Conservation (phyloP, 2,888 invertebrate species). For the Orchestes rusci region DNA sequence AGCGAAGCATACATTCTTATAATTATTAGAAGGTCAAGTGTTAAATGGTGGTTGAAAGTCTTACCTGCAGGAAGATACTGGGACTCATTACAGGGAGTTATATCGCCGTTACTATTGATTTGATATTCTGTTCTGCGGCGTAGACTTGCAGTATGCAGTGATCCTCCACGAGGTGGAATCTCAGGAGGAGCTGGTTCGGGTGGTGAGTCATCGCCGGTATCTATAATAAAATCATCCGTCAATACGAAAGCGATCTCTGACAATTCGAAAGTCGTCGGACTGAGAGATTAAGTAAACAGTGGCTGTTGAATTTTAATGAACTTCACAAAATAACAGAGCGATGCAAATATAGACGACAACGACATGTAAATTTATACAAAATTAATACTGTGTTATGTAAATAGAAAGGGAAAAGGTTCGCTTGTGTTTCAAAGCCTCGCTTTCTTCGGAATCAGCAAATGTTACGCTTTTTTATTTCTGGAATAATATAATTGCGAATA, state of each 20-base stretch:
- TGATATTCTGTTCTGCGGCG: conserved; percentile 52
- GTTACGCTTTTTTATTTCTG: no score
- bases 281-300: conserved; percentile 27
- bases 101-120: conserved; percentile 42
- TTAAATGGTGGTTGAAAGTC: not conserved
- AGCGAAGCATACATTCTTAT: no score
- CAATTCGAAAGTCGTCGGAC: conserved; percentile 24
- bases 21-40: no score
- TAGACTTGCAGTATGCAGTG: conserved; percentile 55
- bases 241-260: conserved; percentile 24
- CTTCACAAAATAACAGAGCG: conserved; percentile 30
- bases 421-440: not conserved
- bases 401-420: conserved; percentile 21
- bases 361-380: conserved; percentile 37
- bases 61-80: conserved; percentile 42
- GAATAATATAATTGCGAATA: no score
- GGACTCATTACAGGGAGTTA: conserved; percentile 32
- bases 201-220: conserved; percentile 65
- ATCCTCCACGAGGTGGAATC: conserved; percentile 79
- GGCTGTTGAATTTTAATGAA: conserved; percentile 37
- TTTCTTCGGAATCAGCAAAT: not conserved
- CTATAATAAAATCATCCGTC: no score
- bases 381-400: conserved; percentile 37
- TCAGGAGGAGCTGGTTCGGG: conserved; percentile 82
- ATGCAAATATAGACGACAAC: conserved; percentile 32